These are phyloP conservation scores for Heliconius melpomene DNA, from an alignment of 1,140 invertebrate species.

Conservation along the genomic window DNA sequence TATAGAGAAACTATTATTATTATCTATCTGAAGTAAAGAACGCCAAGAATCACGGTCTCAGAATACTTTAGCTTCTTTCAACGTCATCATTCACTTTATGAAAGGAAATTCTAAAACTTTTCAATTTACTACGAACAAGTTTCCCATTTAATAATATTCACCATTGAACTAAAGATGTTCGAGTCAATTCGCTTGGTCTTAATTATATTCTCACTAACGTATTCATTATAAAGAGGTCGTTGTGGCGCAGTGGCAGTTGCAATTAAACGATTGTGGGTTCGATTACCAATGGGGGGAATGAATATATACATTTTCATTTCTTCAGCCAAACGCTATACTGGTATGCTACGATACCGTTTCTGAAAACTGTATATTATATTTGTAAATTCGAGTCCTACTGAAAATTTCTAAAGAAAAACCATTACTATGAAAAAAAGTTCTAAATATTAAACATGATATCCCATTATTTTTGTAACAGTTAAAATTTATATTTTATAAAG, in stretches of 20 bases:
- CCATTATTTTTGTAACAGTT: not conserved
- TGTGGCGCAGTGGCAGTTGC: too few species aligned
- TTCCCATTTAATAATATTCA: not conserved
- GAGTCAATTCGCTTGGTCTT: not conserved
- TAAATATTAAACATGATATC: not conserved
- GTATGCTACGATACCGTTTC: too few species aligned
- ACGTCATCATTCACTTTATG: conserved; percentile 3
- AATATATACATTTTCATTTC: too few species aligned
- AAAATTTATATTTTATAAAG: not conserved
- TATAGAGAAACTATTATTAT: not conserved
- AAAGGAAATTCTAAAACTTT: conserved; percentile 9
- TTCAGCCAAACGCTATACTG: too few species aligned
- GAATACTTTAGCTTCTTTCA: not conserved
- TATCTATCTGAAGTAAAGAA: not conserved
- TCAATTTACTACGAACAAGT: conserved; percentile 2
- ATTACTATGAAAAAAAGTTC: not conserved
- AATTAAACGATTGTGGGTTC: too few species aligned
- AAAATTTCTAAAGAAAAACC: not conserved
- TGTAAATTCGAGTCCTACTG: too few species aligned
- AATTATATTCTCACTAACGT: not conserved
- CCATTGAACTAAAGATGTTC: not conserved
- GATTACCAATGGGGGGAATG: too few species aligned
- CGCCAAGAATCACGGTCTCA: not conserved
- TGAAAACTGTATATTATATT: too few species aligned
- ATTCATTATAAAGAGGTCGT: too few species aligned